Base-by-base conservation (phyloP, 2,888 invertebrate genomes). In the Antitype chi region DNA sequence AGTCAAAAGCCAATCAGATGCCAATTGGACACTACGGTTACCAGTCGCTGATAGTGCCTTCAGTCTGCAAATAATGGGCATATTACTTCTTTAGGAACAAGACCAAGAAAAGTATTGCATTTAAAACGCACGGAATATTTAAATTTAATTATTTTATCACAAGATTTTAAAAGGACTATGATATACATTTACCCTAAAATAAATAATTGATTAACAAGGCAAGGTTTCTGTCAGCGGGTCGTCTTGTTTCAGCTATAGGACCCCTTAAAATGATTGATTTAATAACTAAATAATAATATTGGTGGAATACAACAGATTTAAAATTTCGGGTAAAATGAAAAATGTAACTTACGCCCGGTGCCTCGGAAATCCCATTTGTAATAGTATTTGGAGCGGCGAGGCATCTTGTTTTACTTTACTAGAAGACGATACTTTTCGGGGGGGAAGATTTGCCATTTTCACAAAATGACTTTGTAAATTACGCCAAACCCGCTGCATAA, bases 1-100 rank as follows among this genome's bases (percentile, higher is more conserved):
- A 13, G 99, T 98, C 80, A 99, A 93, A 20, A 99, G 95, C 99
- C 99, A 99, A 92, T 99, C 99, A 0, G 98, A 98, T 15, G 99
- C 99, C 80, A 99, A 96, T 93, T 99, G 98, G 47, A 99, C 98
- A 81, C 98, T 98, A 78, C 98, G 97, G 93, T 99, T 98, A 28
- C 99, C 99, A 7, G 99, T 99, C 17, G 99, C 99, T 25, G 99
- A 98, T 81, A 99, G 94, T 9, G 99, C 99, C 92, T 99, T 99
- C 92, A 99, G 98, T 62, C 99, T 99, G 91, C 73, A 76, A 85
- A 74, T 67, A 71, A 66, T 55, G 0, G 4, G 7, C 17, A 20
- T 67, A 25, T 72, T 55, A 55, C 25, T 62, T 47, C 2, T 53
- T 28, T 32, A 49, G 2, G 13, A 38, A 55, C 15, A n/a, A 13